Base-by-base conservation (phyloP, 2,797 vertebrate species). In the Myiotriccus ornatus region DNA sequence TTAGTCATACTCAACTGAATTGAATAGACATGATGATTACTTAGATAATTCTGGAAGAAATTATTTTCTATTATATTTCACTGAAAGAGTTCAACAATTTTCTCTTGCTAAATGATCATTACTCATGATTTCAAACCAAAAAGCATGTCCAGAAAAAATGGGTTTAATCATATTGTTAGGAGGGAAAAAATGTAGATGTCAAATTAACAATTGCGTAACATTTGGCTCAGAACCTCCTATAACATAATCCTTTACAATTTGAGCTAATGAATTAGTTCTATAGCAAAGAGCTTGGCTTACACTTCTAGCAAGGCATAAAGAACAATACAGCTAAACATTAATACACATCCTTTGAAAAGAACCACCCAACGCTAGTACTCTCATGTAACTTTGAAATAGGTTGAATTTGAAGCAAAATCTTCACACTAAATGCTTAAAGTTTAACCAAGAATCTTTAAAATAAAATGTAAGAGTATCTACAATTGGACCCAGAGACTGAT, bases 281-380 rank as follows among this genome's bases (percentile, higher is more conserved):
- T 13, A 80, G 19, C 25, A 85, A 92, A 77, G 10, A 65, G 2
- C 25, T 75, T 52, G 77, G 13, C 35, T 75, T 81, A 39, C 5
- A 30, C 19, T 43, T 44, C 49, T 55, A 76, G 60, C n/a, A 77
- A 88, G 41, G 44, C 17, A 34, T 9, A 21, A 87, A 89, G 43
- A 78, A 27, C 14, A 53, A 28, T 8, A 18, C 43, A 65, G 6
- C 7, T 76, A 56, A 87, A 37, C 6, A 21, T 34, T 30, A 64
- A 56, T 19, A 46, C 3, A 6, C 8, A 52, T 22, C 10, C 18
- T 56, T 74, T 70, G 37, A 44, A 67, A 60, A 49, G 18, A 62
- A 24, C 11, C 32, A 32, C 3, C 1, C 9, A 9, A 20, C 19
- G 53, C 39, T n/a, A n/a, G 68, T 1, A 8, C 1, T 24, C 11